Evolutionary conservation across 2,797 vertebrate species (phyloP), one percentile per base, ranked within the genome.

Genomic region (Gambelia wislizenii): DNA sequence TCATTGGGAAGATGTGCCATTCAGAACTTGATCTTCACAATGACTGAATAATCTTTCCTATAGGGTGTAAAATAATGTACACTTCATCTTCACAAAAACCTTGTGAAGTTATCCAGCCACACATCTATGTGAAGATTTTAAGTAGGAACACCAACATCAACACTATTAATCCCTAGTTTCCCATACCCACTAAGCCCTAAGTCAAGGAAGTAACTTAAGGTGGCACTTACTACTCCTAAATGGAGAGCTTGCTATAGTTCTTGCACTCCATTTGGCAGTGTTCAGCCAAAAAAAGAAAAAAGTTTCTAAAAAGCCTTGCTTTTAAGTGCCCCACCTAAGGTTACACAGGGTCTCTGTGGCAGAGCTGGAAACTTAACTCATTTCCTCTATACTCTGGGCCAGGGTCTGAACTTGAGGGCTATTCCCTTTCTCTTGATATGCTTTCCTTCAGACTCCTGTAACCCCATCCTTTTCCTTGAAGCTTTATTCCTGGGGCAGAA

Each of bases 261-360:
- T 59, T 78, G 36, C 20, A 3, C 16, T 56, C 30, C 13, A 78
- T 49, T 84, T 74, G 20, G 69, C 13, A 20, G 7, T 47, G 54
- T 64, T 47, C 72, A 77, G 70, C 30, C 27, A 56, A n/a, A 85
- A 54, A 39, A 6, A 39, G 25, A n/a, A 30, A 36, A 18, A 54
- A 27, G 27, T 67, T 82, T 82, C 69, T 80, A 36, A 81, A 85
- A 83, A 83, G 39, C 12, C 7, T 54, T 64, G 56, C 52, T 74
- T 6, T 81, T 75, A 44, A 52, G 84, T 86, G 88, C 56, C 47
- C 42, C 78, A 75, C 59, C 89, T 54, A 67, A 67, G 79, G 89
- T 83, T 67, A 85, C 59, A 67, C 59, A 86, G 89, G 78, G 61
- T 76, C 72, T 82, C 79, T 86, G 84, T 86, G 88, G 42, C 78